Conservation (phyloP, 2,797 vertebrate genomes). For the Gallinago stenura region DNA sequence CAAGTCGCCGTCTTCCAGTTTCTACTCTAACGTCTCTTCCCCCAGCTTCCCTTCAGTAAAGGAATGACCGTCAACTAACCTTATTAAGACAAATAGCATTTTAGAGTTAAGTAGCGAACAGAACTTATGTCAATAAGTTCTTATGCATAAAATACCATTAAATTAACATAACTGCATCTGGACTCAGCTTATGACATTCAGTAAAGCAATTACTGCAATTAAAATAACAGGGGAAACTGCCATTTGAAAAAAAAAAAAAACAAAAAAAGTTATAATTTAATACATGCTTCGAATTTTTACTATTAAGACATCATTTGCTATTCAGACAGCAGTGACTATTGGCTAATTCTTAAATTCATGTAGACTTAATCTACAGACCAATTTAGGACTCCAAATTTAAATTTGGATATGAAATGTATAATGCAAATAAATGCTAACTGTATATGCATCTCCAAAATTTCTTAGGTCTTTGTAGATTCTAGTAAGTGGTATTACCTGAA, state of each 20-base stretch:
- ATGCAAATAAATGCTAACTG: not conserved
- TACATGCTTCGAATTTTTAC: not conserved
- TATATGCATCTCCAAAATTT: not conserved
- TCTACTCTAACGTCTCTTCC: slow-evolving; percentile 70
- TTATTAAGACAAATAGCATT: slow-evolving; percentile 31
- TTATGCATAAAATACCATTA: not conserved
- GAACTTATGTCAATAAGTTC: slow-evolving; percentile 4
- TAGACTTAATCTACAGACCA: not conserved
- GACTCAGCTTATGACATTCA: not conserved
- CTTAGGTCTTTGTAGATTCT: slow-evolving; percentile 29
- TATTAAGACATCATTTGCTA: not conserved
- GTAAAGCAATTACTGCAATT: not conserved
- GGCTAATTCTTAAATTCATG: not conserved
- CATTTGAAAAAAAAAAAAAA: not conserved
- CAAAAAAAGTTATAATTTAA: not conserved
- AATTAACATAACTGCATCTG: not conserved
- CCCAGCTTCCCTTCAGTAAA: slow-evolving; percentile 34
- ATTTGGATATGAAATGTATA: not conserved
- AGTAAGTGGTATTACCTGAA: slow-evolving; percentile 33
- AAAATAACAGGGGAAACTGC: not conserved
- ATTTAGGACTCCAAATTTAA: not conserved
- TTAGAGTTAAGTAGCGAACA: not conserved
- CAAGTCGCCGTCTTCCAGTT: slow-evolving; percentile 70
- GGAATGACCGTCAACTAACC: slow-evolving; percentile 18
- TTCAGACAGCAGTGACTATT: not conserved